Base-by-base conservation (phyloP, 1,140 invertebrate genomes). In the Plodia interpunctella region DNA sequence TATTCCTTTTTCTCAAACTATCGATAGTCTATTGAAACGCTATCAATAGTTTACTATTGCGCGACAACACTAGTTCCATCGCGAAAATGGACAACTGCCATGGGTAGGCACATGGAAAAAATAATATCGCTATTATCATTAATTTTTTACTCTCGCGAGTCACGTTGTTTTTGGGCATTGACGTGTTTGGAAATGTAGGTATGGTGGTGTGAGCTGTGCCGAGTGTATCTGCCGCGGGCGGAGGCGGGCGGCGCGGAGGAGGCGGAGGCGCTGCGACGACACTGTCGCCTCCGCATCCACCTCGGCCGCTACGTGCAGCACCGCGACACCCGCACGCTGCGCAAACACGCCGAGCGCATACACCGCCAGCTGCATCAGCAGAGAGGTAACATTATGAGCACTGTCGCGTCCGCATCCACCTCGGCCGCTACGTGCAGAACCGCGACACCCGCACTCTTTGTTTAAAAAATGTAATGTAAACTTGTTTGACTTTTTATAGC, bases 131-230 rank as follows among this genome's bases (percentile, higher is more conserved):
- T n/a, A n/a, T n/a, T n/a, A n/a, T n/a, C n/a, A n/a, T n/a, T n/a
- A n/a, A n/a, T n/a, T n/a, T n/a, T n/a, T n/a, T n/a, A n/a, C n/a
- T n/a, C n/a, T n/a, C n/a, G n/a, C n/a, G n/a, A n/a, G n/a, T n/a
- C n/a, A 25, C 21, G 6, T 25, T 25, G 6, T 25, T 25, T 25
- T 3, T 25, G 21, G 2, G 6, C 2, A 25, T 25, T 2, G 6
- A 25, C 21, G 21, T 25, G 6, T 18, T 49, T 49, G 4, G 8
- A 8, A 32, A 32, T 56, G 19, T 55, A 90, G 88, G 87, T 91
- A 18, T 91, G 91, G 75, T 93, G 91, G 80, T 96, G 95, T 72
- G 94, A 95, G 67, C 75, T 96, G 21, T 96, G 95, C 80, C 92
- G 93, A 68, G 91, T 92, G 70, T 95, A 94, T 80, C 82, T 96